Evolutionary conservation across 2,888 invertebrate species (phyloP).

Genomic region (Platycheirus rosarum): DNA sequence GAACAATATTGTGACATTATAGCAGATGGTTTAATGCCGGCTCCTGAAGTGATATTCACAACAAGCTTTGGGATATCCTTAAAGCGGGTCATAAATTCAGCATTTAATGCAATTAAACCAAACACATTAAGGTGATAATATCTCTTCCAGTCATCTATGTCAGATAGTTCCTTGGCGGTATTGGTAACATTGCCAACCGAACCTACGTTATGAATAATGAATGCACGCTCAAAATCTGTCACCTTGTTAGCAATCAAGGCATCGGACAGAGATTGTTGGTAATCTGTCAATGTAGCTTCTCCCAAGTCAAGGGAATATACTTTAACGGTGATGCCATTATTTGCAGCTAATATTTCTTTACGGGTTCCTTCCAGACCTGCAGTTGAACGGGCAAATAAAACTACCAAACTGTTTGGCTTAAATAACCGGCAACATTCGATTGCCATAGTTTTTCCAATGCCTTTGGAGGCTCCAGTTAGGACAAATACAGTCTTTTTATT

Average conservation of each 20-base stretch:
- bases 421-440: constrained; percentile 87
- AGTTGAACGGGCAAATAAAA: constrained; percentile 89
- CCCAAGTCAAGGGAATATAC: constrained; percentile 85
- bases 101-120: constrained; percentile 88
- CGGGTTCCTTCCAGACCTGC: constrained; percentile 87
- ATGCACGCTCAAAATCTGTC: constrained; percentile 85
- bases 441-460: constrained; percentile 92
- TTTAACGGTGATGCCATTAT: constrained; percentile 83
- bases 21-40: constrained; percentile 90
- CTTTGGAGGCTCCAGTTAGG: constrained; percentile 94
- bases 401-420: constrained; percentile 87
- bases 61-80: constrained; percentile 83
- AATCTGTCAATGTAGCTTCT: constrained; percentile 82
- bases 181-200: constrained; percentile 89
- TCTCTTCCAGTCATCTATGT: constrained; percentile 85
- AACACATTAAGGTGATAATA: constrained; percentile 91
- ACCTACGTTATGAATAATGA: constrained; percentile 95
- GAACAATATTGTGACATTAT: constrained; percentile 92
- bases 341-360: constrained; percentile 83
- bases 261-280: constrained; percentile 82
- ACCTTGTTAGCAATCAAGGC: constrained; percentile 75
- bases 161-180: constrained; percentile 85
- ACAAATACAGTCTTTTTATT: constrained; percentile 86
- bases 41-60: constrained; percentile 93
- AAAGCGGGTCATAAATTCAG: constrained; percentile 87